These are phyloP conservation scores for Teleiodes luculella DNA, from an alignment of 2,888 invertebrate species.

Conservation along the genomic window DNA sequence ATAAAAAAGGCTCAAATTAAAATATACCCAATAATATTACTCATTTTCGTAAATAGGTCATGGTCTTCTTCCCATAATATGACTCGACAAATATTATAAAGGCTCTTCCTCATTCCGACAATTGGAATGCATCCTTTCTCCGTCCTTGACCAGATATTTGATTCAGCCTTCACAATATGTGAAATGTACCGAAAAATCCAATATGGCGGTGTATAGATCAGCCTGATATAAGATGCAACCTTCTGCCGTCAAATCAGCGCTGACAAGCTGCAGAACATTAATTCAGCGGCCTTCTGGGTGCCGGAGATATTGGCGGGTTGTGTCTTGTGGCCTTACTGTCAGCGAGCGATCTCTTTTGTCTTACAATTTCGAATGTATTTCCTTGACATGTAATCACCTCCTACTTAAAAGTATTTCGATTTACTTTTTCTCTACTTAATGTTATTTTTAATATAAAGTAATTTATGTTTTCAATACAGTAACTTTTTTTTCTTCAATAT, in stretches of 20 bases:
- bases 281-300: background rate
- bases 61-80: background rate
- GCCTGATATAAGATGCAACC: slow-evolving; percentile 9
- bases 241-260: background rate
- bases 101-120: background rate
- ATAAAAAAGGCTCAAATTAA: no score
- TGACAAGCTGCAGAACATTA: slow-evolving; percentile 6
- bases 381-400: no score
- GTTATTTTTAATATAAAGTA: no score
- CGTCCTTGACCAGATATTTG: slow-evolving; percentile 2
- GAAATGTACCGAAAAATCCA: slow-evolving; percentile 31
- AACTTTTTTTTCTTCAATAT: no score
- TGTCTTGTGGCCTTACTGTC: slow-evolving; percentile 1
- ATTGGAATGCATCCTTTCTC: slow-evolving; percentile 3
- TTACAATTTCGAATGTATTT: no score
- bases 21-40: background rate
- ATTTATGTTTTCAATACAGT: no score
- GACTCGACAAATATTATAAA: slow-evolving; percentile 1
- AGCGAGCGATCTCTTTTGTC: background rate
- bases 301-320: background rate
- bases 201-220: slow-evolving; percentile 22
- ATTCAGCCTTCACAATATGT: slow-evolving; percentile 1
- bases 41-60: background rate
- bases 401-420: no score
- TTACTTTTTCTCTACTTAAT: no score